phyloP scores from a whole-genome alignment of 1,140 invertebrate species.

The Doryteuthis pealeii region DNA sequence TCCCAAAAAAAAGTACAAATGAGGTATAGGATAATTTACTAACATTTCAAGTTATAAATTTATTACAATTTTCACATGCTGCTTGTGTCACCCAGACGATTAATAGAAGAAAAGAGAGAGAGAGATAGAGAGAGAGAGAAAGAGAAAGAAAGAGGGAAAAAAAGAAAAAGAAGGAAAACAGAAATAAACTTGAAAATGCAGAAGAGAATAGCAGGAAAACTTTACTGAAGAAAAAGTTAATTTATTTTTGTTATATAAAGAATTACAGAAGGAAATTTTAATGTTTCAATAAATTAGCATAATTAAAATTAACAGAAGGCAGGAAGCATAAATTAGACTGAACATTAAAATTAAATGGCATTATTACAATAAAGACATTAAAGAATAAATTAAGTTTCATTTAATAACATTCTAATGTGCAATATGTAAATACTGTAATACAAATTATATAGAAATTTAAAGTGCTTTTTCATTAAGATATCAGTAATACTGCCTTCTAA shows the following conservation, averaged over 20 bases:
- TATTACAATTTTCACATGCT: background rate
- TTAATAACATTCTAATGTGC: too few relatives aligned
- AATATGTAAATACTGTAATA: too few relatives aligned
- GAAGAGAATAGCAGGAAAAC: constrained; percentile 6
- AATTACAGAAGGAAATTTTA: too few relatives aligned
- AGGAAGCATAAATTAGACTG: constrained; percentile 6
- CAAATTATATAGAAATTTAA: too few relatives aligned
- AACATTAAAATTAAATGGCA: too few relatives aligned
- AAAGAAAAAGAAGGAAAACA: background rate
- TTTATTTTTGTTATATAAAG: too few relatives aligned
- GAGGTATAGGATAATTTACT: background rate
- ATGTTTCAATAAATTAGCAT: constrained; percentile 8
- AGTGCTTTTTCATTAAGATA: too few relatives aligned
- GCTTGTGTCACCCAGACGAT: constrained; percentile 5
- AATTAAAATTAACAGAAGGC: constrained; percentile 1
- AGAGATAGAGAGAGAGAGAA: background rate
- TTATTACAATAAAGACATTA: background rate
- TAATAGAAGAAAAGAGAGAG: background rate
- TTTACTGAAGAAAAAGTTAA: background rate
- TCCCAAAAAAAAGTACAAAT: background rate
- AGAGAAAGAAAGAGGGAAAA: background rate
- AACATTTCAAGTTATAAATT: constrained; percentile 9
- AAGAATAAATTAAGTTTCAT: constrained; percentile 11
- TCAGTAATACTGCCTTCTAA: constrained; percentile 10
- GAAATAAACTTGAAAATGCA: constrained; percentile 1